Conservation (phyloP, 2,888 invertebrate species). For the Acanthacorydalis orientalis region DNA sequence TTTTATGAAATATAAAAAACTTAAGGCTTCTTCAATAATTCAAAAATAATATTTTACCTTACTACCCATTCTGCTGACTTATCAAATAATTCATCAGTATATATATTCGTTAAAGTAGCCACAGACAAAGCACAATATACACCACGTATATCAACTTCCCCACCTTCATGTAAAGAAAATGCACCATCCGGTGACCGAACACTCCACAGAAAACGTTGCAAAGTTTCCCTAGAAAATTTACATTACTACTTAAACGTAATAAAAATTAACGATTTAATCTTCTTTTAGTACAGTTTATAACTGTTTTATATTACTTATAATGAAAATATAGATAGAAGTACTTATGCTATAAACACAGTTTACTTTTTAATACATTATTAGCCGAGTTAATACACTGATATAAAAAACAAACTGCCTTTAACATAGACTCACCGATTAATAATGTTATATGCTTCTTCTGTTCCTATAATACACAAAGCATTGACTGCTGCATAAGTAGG, state of each 20-base stretch:
- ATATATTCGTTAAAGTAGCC: constrained; percentile 70
- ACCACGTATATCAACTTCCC: constrained; percentile 88
- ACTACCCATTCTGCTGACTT: constrained; percentile 86
- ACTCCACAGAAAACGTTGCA: constrained; percentile 62
- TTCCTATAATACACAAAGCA: constrained; percentile 76
- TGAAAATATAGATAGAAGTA: too few species aligned
- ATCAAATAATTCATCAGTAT: constrained; percentile 59
- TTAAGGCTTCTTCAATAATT: too few species aligned
- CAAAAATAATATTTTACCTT: constrained; percentile 23
- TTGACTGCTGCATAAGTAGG: constrained; percentile 96
- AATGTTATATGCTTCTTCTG: constrained; percentile 61
- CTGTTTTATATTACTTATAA: too few species aligned
- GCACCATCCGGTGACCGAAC: constrained; percentile 75
- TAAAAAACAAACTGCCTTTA: too few species aligned
- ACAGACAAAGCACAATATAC: constrained; percentile 92
- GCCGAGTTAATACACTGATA: too few species aligned
- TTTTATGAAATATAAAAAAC: too few species aligned
- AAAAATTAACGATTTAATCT: too few species aligned
- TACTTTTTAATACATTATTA: too few species aligned
- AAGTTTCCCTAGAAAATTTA: constrained; percentile 32
- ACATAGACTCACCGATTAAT: constrained; percentile 50
- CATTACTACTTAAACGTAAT: constrained; percentile 3
- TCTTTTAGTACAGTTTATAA: too few species aligned
- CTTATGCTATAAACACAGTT: too few species aligned
- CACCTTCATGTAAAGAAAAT: constrained; percentile 79